phyloP scores from a whole-genome alignment of 2,113 vertebrate genomes.

The Gambusia holbrooki region DNA sequence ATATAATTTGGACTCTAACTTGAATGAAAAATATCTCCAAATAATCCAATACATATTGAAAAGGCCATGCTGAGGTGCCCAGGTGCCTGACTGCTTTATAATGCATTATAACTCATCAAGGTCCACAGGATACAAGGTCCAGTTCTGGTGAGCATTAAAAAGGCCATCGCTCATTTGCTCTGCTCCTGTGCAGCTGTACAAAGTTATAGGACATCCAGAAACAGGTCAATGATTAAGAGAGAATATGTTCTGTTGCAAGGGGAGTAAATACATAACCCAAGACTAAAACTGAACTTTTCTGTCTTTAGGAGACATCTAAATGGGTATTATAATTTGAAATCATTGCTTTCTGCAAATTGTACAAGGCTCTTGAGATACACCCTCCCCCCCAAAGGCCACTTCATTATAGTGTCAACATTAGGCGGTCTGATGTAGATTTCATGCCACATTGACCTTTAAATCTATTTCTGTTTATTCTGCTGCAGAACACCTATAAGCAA shows the following conservation, averaged over 20 bases:
- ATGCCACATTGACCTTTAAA: slow-evolving; percentile 70
- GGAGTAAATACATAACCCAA: background rate
- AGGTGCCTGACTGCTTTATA: slow-evolving; percentile 58
- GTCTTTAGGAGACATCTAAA: background rate
- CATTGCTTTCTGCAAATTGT: background rate
- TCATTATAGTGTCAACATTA: slow-evolving; percentile 65
- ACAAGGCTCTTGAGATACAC: background rate
- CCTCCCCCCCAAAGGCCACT: slow-evolving; percentile 51
- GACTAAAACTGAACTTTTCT: background rate
- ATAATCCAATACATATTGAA: background rate
- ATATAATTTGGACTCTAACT: too few species aligned
- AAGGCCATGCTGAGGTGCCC: slow-evolving; percentile 20
- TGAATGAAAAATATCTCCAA: too few species aligned
- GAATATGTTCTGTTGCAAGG: slow-evolving; percentile 17
- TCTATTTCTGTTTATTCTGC: slow-evolving; percentile 63
- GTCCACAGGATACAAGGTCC: slow-evolving; percentile 34
- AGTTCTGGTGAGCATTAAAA: slow-evolving; percentile 46
- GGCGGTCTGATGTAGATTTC: slow-evolving; percentile 66
- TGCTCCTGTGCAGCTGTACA: slow-evolving; percentile 54
- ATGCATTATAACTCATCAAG: slow-evolving; percentile 54
- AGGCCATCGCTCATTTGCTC: slow-evolving; percentile 46
- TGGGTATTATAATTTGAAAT: background rate
- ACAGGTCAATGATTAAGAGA: slow-evolving; percentile 51
- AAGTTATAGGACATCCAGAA: slow-evolving; percentile 43
- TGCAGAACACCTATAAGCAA: slow-evolving; percentile 40